Conservation (phyloP, 2,797 vertebrate species). For the Emys orbicularis region DNA sequence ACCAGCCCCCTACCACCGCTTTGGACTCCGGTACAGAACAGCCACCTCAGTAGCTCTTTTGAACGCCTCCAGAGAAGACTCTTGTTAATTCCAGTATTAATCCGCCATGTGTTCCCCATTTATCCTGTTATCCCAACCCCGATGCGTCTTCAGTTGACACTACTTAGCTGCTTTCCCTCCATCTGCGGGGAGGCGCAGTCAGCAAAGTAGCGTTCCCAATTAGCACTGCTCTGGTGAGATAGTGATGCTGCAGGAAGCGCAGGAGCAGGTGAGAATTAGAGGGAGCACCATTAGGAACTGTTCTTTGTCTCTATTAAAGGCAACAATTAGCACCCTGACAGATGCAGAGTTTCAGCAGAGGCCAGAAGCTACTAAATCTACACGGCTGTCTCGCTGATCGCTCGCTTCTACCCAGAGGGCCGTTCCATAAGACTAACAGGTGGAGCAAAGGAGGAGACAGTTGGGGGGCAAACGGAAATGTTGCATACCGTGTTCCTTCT, state of each 20-base stretch:
- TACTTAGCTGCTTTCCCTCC: conserved; percentile 15
- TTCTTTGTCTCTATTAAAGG: conserved; percentile 67
- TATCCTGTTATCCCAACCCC: neutral
- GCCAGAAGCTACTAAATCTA: neutral
- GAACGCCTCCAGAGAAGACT: neutral
- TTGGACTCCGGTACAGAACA: no score
- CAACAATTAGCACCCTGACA: conserved; percentile 72
- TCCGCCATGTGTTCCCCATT: neutral
- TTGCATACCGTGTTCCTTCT: no score
- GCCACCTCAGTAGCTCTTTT: neutral
- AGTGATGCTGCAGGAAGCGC: conserved; percentile 42
- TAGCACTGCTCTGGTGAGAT: conserved; percentile 49
- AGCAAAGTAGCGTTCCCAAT: conserved; percentile 69
- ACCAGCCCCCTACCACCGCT: neutral
- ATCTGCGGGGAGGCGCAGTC: conserved; percentile 26
- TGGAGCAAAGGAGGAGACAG: conserved; percentile 6
- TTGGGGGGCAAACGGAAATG: no score
- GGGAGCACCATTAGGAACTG: conserved; percentile 72
- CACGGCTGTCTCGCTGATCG: neutral
- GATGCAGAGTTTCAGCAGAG: conserved; percentile 62
- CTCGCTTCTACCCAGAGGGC: conserved; percentile 14
- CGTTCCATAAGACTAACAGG: conserved; percentile 27
- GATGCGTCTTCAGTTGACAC: conserved; percentile 8
- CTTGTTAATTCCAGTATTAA: neutral
- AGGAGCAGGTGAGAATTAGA: conserved; percentile 71